Conservation (phyloP, 2,113 vertebrate genomes). For the Peromyscus leucopus region DNA sequence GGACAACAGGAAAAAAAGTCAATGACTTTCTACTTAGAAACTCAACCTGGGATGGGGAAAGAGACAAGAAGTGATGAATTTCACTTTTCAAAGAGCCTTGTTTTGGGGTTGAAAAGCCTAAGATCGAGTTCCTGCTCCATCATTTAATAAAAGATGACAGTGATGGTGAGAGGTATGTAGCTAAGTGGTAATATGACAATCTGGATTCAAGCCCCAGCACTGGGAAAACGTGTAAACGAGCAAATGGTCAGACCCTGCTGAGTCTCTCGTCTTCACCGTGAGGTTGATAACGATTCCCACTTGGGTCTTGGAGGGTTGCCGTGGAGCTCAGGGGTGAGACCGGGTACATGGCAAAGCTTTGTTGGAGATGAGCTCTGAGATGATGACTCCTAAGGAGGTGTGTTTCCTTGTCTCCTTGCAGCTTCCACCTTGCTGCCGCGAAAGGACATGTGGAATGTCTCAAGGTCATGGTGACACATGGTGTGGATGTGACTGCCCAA, state of each 20-base stretch:
- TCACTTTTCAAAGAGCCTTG: conserved; percentile 2
- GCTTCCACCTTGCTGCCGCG: conserved; percentile 94
- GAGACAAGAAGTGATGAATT: background rate
- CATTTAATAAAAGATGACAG: background rate
- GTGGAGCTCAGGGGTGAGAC: background rate
- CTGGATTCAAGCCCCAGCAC: background rate
- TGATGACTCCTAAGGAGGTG: background rate
- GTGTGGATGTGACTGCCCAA: conserved; percentile 91
- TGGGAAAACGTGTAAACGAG: background rate
- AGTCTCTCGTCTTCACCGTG: background rate
- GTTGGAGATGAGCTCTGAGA: background rate
- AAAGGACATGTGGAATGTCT: conserved; percentile 95
- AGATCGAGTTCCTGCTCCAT: background rate
- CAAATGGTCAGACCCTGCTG: background rate
- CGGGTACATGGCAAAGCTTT: rapidly evolving
- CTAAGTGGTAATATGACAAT: background rate
- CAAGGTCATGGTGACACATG: conserved; percentile 93
- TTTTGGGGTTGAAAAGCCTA: background rate
- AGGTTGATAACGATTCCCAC: background rate
- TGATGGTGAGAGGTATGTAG: background rate
- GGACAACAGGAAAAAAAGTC: background rate
- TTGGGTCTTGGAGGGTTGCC: background rate
- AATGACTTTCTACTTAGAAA: background rate
- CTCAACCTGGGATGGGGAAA: background rate
- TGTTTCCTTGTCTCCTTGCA: conserved; percentile 81